Evolutionary conservation across 2,888 invertebrate genomes (phyloP).

Genomic region (Cephus pulcher): DNA sequence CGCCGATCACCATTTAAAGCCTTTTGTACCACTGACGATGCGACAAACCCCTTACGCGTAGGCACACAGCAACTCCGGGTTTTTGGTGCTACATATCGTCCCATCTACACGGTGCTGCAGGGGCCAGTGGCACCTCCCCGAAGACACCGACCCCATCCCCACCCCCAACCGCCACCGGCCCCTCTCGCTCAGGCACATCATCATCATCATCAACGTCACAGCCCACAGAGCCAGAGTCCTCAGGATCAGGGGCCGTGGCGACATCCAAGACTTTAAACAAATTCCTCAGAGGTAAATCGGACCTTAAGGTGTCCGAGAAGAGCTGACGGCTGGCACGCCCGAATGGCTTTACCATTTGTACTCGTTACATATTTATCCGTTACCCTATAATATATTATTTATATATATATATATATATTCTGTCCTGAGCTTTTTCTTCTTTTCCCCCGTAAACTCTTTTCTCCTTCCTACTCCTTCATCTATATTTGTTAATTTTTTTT

Average conservation of each 20-base stretch:
- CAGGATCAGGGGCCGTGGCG: constrained; percentile 52
- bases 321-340: constrained; percentile 41
- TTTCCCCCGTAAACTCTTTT: background rate
- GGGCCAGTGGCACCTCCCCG: constrained; percentile 60
- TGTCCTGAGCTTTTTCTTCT: constrained; percentile 8
- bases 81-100: constrained; percentile 66
- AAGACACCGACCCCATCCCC: constrained; percentile 59
- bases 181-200: constrained; percentile 36
- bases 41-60: constrained; percentile 38
- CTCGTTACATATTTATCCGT: constrained; percentile 13
- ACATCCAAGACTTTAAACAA: constrained; percentile 62
- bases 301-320: constrained; percentile 34
- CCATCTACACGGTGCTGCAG: constrained; percentile 60
- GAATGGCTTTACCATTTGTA: constrained; percentile 42
- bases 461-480: background rate
- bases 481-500: constrained; percentile 18
- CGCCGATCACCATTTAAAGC: background rate
- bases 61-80: constrained; percentile 63
- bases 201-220: constrained; percentile 43
- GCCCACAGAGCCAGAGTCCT: constrained; percentile 40
- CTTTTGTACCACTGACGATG: constrained; percentile 5
- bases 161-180: constrained; percentile 38
- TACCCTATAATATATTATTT: constrained; percentile 17
- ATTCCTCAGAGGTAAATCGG: constrained; percentile 62
- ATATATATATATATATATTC: constrained; percentile 17